Conservation (phyloP, 2,888 invertebrate genomes). For the Alloscopus bannaensis region DNA sequence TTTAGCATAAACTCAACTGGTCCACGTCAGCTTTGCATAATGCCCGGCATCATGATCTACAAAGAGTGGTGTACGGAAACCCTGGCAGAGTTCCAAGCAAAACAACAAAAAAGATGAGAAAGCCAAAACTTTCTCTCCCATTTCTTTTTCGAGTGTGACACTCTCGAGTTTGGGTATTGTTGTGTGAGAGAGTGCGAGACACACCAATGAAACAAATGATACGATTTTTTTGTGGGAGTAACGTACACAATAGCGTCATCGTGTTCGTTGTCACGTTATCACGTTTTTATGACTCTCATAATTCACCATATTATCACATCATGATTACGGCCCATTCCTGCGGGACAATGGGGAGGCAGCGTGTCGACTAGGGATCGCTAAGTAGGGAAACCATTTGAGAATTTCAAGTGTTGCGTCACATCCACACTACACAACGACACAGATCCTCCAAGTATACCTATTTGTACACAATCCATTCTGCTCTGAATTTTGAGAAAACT, state of each 20-base stretch:
- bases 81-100: slow-evolving; percentile 18
- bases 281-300: neutral
- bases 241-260: neutral
- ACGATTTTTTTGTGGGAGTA: neutral
- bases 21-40: slow-evolving; percentile 1
- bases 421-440: too few species aligned
- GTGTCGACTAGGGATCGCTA: too few species aligned
- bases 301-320: slow-evolving; percentile 20
- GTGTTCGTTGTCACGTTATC: neutral
- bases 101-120: slow-evolving; percentile 37
- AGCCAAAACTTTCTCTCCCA: slow-evolving; percentile 22
- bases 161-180: neutral
- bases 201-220: slow-evolving; percentile 10
- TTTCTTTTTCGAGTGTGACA: slow-evolving; percentile 9
- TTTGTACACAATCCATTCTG: too few species aligned
- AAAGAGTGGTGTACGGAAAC: neutral
- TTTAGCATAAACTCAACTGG: slow-evolving; percentile 20
- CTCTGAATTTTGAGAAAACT: too few species aligned
- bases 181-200: neutral
- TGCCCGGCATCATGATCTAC: neutral
- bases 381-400: too few species aligned
- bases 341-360: neutral
- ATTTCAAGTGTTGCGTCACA: too few species aligned
- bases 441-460: too few species aligned
- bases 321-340: slow-evolving; percentile 4